Conservation (phyloP, 2,888 invertebrate genomes). For the Sphaerophoria taeniata region DNA sequence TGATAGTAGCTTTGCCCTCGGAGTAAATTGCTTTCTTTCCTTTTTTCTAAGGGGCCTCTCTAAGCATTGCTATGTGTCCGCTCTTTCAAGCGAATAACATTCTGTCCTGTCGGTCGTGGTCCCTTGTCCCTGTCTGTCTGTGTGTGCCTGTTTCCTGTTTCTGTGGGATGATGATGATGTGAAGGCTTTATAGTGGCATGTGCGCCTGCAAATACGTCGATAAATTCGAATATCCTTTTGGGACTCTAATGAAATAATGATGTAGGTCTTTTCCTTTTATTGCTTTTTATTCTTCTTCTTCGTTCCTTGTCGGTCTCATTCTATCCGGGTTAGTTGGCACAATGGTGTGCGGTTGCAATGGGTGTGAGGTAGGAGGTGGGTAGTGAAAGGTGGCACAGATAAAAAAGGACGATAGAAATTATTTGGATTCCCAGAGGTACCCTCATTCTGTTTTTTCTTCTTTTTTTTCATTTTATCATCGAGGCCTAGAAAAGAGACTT, state of each 20-base stretch:
- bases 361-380: background rate
- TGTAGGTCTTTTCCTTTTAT: constrained; percentile 63
- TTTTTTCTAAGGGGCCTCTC: too few relatives aligned
- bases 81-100: constrained; percentile 50
- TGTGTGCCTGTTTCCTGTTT: constrained; percentile 24
- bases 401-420: constrained; percentile 68
- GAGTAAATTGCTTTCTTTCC: constrained; percentile 48
- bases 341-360: constrained; percentile 31
- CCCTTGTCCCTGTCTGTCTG: background rate
- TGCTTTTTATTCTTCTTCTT: constrained; percentile 25
- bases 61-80: constrained; percentile 39
- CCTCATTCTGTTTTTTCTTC: constrained; percentile 29
- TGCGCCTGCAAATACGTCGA: constrained; percentile 70
- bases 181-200: background rate
- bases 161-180: too few relatives aligned
- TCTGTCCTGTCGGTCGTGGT: background rate
- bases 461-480: constrained; percentile 42
- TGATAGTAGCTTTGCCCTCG: background rate
- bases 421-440: constrained; percentile 62
- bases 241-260: constrained; percentile 72
- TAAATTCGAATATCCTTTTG: constrained; percentile 73
- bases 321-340: constrained; percentile 59
- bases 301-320: constrained; percentile 11
- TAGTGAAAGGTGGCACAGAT: constrained; percentile 57
- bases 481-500: background rate